These are phyloP conservation scores for Sigmodon hispidus DNA, from an alignment of 2,113 vertebrate species.

Conservation along the genomic window DNA sequence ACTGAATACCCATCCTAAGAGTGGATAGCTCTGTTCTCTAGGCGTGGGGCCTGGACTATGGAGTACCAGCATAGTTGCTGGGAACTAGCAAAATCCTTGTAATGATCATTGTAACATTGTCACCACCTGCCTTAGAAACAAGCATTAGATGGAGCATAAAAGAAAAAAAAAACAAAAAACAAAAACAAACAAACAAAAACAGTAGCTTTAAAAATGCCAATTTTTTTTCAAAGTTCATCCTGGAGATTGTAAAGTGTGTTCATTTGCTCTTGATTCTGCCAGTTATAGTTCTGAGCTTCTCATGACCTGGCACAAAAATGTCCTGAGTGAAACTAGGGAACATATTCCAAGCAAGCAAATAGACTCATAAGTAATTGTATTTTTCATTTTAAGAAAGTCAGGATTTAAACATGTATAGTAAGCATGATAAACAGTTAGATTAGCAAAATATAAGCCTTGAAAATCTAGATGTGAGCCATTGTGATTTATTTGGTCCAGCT, in stretches of 20 bases:
- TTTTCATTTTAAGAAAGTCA: background rate
- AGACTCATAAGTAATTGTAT: background rate
- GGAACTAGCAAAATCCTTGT: background rate
- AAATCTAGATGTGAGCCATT: background rate
- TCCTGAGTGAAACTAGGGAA: background rate
- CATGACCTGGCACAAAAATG: background rate
- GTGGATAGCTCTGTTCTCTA: background rate
- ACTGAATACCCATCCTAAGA: background rate
- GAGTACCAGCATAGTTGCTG: background rate
- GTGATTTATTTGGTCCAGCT: slow-evolving; percentile 14
- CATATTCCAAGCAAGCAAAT: background rate
- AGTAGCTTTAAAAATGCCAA: background rate
- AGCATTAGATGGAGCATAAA: background rate
- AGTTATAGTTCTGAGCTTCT: background rate
- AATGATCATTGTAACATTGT: background rate
- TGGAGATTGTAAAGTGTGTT: background rate
- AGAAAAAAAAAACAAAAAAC: background rate
- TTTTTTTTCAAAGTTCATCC: background rate
- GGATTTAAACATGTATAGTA: background rate
- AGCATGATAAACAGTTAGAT: background rate
- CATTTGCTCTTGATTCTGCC: background rate
- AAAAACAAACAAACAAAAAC: too few relatives aligned
- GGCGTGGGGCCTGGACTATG: background rate
- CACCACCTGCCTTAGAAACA: background rate
- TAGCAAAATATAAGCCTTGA: background rate